phyloP scores from a whole-genome alignment of 1,140 invertebrate species.

The Lordiphosa collinella region DNA sequence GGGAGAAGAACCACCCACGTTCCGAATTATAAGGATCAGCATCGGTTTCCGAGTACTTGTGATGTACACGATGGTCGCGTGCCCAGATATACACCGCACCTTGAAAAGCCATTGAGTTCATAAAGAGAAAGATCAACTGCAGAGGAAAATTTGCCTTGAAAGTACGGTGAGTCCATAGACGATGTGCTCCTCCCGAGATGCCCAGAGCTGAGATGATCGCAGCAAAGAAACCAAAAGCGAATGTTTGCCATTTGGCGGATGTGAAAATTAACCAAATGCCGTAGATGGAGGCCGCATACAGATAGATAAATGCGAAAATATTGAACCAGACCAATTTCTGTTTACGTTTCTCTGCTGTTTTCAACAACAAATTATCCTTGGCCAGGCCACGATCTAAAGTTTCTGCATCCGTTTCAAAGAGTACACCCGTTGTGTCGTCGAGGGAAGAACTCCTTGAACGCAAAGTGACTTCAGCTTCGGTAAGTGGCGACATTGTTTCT shows the following conservation, averaged over 20 bases:
- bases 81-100: conserved; percentile 95
- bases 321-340: conserved; percentile 94
- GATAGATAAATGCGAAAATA: conserved; percentile 88
- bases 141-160: conserved; percentile 96
- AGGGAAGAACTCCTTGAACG: background rate
- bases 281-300: conserved; percentile 92
- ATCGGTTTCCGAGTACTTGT: conserved; percentile 97
- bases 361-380: conserved; percentile 73
- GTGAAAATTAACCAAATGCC: conserved; percentile 90
- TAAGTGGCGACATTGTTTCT: background rate
- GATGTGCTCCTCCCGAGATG: conserved; percentile 95
- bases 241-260: conserved; percentile 88
- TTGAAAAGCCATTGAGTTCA: conserved; percentile 93
- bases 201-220: conserved; percentile 85
- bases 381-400: conserved; percentile 81
- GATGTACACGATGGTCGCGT: conserved; percentile 96
- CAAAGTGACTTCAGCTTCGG: background rate
- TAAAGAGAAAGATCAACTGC: conserved; percentile 87
- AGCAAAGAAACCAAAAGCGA: background rate
- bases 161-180: conserved; percentile 94
- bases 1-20: conserved; percentile 96
- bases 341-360: conserved; percentile 69
- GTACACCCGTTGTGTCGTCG: conserved; percentile 80
- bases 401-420: conserved; percentile 84
- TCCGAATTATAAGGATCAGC: conserved; percentile 97